Conservation (phyloP, 2,113 vertebrate genomes). For the Cnemophilus loriae region DNA sequence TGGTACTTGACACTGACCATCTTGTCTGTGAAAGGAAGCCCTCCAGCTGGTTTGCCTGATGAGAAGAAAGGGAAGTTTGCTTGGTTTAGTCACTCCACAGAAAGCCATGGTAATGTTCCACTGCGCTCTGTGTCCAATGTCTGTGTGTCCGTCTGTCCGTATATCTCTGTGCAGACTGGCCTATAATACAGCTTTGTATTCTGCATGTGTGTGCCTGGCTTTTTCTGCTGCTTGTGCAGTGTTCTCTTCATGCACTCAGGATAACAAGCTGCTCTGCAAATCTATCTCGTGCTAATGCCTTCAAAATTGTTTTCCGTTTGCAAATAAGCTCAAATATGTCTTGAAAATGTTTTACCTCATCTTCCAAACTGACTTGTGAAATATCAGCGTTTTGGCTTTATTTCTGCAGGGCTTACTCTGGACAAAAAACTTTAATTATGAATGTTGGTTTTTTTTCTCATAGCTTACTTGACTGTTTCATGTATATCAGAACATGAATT, state of each 20-base stretch:
- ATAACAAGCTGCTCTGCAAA: background rate
- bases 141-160: background rate
- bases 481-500: background rate
- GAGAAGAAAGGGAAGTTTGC: conserved; percentile 82
- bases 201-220: background rate
- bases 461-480: background rate
- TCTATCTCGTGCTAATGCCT: background rate
- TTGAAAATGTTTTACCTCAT: conserved; percentile 17
- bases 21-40: conserved; percentile 79
- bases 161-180: background rate
- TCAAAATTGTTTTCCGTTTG: background rate
- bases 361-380: background rate
- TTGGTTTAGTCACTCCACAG: conserved; percentile 84
- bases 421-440: background rate
- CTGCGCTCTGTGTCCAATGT: conserved; percentile 31
- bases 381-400: background rate
- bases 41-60: conserved; percentile 74
- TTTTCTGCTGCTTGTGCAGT: background rate
- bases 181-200: background rate
- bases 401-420: background rate
- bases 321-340: background rate
- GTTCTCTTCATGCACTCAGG: background rate
- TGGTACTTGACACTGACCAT: conserved; percentile 73
- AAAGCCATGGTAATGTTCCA: conserved; percentile 77
- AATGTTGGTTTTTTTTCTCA: background rate